phyloP scores from a whole-genome alignment of 2,797 vertebrate genomes.

The Sebastes vulpes region DNA sequence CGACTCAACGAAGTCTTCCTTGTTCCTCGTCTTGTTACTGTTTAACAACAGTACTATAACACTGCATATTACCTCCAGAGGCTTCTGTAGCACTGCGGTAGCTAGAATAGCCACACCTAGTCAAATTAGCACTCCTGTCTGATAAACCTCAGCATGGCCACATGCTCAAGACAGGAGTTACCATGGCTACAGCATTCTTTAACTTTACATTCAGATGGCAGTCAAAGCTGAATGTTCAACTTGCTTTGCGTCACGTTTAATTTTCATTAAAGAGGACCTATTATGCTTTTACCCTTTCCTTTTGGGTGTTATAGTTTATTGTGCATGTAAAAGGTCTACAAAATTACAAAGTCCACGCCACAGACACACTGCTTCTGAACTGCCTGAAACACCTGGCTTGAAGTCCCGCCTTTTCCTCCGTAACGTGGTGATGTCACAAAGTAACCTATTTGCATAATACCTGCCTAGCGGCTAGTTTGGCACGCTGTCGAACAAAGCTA shows the following conservation, averaged over 20 bases:
- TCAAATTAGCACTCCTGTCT: conserved; percentile 32
- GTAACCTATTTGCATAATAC: too few species aligned
- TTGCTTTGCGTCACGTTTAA: neutral
- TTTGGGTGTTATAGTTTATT: too few species aligned
- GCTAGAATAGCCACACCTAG: conserved; percentile 31
- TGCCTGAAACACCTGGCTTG: too few species aligned
- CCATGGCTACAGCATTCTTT: neutral
- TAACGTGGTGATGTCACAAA: too few species aligned
- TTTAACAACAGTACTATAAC: neutral
- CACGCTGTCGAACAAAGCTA: too few species aligned
- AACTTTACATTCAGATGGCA: neutral
- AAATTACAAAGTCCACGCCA: too few species aligned
- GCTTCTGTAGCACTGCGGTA: neutral
- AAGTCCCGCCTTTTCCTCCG: too few species aligned
- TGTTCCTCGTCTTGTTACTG: neutral
- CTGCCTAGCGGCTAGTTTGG: too few species aligned
- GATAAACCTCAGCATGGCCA: neutral
- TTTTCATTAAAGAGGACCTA: neutral
- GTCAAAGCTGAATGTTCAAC: neutral
- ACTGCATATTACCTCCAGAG: neutral
- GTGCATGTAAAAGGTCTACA: too few species aligned
- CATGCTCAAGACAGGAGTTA: neutral
- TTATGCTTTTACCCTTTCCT: too few species aligned
- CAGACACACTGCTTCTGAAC: too few species aligned
- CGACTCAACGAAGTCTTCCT: neutral